These are phyloP conservation scores for Linyphia triangularis DNA, from an alignment of 2,888 invertebrate genomes.

Conservation along the genomic window DNA sequence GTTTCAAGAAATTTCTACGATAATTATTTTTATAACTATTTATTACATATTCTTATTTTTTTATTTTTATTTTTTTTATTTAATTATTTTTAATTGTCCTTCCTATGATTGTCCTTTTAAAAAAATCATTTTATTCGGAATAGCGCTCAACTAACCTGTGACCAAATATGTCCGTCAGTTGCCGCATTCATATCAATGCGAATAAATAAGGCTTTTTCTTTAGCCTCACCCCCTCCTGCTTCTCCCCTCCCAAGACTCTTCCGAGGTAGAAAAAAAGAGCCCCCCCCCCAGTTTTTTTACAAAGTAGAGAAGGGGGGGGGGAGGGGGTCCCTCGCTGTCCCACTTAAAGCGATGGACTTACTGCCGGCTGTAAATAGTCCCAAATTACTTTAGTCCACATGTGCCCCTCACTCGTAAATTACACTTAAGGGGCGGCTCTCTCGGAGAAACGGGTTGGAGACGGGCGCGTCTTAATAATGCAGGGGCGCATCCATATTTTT, in stretches of 20 bases:
- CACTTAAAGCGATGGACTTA: conserved; percentile 60
- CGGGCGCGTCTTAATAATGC: background rate
- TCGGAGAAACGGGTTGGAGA: background rate
- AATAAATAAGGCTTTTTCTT: conserved; percentile 26
- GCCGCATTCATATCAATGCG: background rate
- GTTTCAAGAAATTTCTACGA: no score
- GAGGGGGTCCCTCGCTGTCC: conserved; percentile 12
- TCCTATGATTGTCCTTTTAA: no score
- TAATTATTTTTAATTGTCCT: no score
- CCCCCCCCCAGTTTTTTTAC: no score
- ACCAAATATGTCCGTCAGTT: conserved; percentile 34
- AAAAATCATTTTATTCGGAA: no score
- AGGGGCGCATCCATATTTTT: background rate
- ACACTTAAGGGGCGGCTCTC: background rate
- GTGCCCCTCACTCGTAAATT: conserved; percentile 12
- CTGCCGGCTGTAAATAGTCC: conserved; percentile 59
- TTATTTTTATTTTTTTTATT: no score
- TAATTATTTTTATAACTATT: no score
- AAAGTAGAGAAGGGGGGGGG: background rate
- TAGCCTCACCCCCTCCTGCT: background rate
- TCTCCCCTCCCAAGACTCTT: background rate
- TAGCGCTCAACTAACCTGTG: no score
- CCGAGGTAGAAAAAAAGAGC: no score
- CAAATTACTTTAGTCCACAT: conserved; percentile 23
- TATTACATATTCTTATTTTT: no score